A percentile compares a stretch with the other conserved stretches of the same genome.
These are phyloP conservation scores for Zoanthus gigantus DNA, from an alignment of 92 coral and sea anemone species.

Conservation along the genomic window DNA sequence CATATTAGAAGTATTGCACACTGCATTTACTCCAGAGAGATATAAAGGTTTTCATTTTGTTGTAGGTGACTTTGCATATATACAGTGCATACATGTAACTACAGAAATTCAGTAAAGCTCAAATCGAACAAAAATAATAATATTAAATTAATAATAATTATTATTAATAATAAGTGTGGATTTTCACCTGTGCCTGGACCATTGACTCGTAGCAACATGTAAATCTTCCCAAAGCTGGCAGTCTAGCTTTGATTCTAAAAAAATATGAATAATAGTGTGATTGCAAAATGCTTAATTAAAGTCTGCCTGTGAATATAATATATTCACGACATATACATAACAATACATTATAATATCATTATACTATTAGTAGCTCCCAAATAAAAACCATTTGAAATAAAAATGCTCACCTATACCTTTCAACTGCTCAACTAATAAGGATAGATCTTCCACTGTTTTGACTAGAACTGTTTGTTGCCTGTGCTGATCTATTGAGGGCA, in stretches of 20 bases:
- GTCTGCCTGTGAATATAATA: too few species aligned
- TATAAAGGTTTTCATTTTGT: conserved; percentile 27
- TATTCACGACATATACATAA: too few species aligned
- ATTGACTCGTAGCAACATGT: background rate
- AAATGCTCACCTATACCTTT: too few species aligned
- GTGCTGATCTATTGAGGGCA: conserved; percentile 15
- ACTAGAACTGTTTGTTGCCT: too few species aligned
- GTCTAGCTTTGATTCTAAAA: conserved; percentile 53
- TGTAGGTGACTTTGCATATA: conserved; percentile 47
- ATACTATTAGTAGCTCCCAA: too few species aligned
- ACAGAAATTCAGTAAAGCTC: conserved; percentile 33
- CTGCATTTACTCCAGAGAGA: background rate
- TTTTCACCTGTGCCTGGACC: conserved; percentile 56
- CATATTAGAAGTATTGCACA: background rate
- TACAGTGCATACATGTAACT: conserved; percentile 46
- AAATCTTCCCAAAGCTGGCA: conserved; percentile 18
- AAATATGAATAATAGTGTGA: background rate
- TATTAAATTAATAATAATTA: background rate
- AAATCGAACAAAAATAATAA: background rate
- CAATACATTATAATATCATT: background rate
- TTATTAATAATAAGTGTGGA: background rate
- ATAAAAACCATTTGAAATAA: too few species aligned
- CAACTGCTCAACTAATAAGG: too few species aligned
- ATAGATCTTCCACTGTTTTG: too few species aligned
- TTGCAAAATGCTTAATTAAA: too few species aligned